Conservation (phyloP, 1,140 invertebrate genomes). For the Chironomus striatipennis region DNA sequence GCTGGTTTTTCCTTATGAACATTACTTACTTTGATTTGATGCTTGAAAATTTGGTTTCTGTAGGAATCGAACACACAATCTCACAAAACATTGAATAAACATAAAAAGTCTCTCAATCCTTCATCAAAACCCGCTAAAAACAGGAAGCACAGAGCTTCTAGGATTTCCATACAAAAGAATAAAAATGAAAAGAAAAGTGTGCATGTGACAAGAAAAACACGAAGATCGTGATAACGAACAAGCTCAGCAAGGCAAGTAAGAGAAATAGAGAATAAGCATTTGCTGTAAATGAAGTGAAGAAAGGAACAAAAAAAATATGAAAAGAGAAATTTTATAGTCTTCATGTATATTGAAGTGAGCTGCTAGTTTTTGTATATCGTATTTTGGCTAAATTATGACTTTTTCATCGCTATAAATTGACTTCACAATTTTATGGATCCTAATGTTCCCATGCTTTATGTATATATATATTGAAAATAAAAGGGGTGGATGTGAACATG, state of each 20-base stretch:
- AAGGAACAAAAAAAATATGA: not conserved
- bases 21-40: too few species aligned
- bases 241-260: not conserved
- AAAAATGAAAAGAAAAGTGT: not conserved
- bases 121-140: too few species aligned
- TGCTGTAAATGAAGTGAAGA: not conserved
- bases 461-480: not conserved
- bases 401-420: conserved; percentile 8
- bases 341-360: not conserved
- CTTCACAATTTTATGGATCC: not conserved
- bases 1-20: too few species aligned
- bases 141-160: too few species aligned
- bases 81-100: too few species aligned
- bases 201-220: not conserved
- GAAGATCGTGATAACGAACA: not conserved
- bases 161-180: too few species aligned
- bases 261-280: not conserved
- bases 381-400: conserved; percentile 1
- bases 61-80: too few species aligned
- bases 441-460: not conserved
- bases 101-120: too few species aligned
- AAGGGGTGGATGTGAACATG: not conserved
- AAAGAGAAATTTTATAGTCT: not conserved
- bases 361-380: not conserved
- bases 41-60: too few species aligned